A percentile compares a stretch with the other conserved stretches of the same genome.
phyloP scores from a whole-genome alignment of 2,113 vertebrate species.

The Toxotes jaculatrix region DNA sequence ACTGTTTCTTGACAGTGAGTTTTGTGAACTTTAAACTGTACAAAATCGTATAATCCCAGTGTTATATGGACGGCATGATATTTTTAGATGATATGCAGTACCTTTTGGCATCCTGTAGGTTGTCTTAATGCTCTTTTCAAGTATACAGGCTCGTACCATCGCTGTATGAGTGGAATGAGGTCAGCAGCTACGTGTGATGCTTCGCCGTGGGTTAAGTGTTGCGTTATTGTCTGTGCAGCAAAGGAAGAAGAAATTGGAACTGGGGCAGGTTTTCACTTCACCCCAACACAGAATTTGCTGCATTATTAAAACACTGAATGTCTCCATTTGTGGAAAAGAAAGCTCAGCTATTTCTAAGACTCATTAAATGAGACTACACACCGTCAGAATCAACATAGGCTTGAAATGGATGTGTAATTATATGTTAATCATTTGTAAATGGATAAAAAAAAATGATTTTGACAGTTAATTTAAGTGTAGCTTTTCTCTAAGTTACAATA shows the following conservation, averaged over 20 bases:
- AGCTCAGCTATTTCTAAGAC: conserved; percentile 32
- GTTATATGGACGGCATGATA: conserved; percentile 78
- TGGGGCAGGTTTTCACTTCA: conserved; percentile 40
- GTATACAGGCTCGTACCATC: conserved; percentile 53
- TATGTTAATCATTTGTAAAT: conserved; percentile 56
- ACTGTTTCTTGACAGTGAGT: conserved; percentile 50
- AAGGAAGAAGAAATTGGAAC: conserved; percentile 36
- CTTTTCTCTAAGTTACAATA: conserved; percentile 48
- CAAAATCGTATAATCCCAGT: conserved; percentile 69
- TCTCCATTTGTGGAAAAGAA: conserved; percentile 41
- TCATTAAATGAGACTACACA: conserved; percentile 37
- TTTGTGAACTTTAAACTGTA: conserved; percentile 69
- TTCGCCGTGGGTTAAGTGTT: conserved; percentile 63
- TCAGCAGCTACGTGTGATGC: conserved; percentile 48
- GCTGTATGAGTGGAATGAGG: conserved; percentile 56
- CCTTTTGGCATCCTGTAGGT: conserved; percentile 72
- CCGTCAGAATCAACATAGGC: conserved; percentile 32
- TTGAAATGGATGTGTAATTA: conserved; percentile 49
- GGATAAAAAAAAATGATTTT: conserved; percentile 45
- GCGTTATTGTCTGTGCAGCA: conserved; percentile 54
- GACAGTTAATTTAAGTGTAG: conserved; percentile 48
- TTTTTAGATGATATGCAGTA: conserved; percentile 74
- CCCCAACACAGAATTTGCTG: conserved; percentile 44
- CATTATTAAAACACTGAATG: conserved; percentile 47
- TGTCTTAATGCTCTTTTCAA: conserved; percentile 72